phyloP scores from a whole-genome alignment of 1,140 invertebrate species.

The Acromyrmex heyeri region DNA sequence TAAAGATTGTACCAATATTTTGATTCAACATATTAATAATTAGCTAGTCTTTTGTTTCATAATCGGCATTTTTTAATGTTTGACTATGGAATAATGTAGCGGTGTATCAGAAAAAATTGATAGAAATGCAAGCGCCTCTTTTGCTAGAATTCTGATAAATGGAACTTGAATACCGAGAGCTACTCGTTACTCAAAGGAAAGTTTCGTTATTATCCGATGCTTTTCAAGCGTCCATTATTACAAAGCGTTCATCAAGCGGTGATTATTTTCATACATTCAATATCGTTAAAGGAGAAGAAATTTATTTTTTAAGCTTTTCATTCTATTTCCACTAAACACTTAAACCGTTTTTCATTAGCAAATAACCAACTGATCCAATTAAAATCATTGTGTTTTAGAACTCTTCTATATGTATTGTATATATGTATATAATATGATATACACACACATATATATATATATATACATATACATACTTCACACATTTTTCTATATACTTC shows the following conservation, averaged over 20 bases:
- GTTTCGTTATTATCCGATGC: constrained; percentile 34
- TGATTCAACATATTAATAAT: constrained; percentile 5
- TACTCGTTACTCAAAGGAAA: constrained; percentile 24
- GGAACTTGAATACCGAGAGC: constrained; percentile 32
- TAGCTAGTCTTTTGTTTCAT: constrained; percentile 18
- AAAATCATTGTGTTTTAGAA: neutral
- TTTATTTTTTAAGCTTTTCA: constrained; percentile 19
- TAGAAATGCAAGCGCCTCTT: constrained; percentile 35
- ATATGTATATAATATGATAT: no score
- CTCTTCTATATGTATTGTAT: neutral
- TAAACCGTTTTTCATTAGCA: constrained; percentile 36
- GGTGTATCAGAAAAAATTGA: constrained; percentile 42
- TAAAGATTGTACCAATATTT: neutral
- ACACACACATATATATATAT: no score
- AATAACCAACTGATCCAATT: neutral
- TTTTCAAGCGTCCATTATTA: neutral
- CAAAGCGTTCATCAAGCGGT: no score
- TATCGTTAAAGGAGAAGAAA: constrained; percentile 9
- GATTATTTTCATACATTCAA: constrained; percentile 47
- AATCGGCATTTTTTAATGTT: constrained; percentile 27
- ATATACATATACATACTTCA: no score
- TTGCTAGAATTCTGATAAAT: constrained; percentile 43
- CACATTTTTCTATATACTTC: neutral
- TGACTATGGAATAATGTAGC: constrained; percentile 9
- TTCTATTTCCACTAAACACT: neutral